Base-by-base conservation (phyloP, 2,888 invertebrate species). In the Plebejus anna region DNA sequence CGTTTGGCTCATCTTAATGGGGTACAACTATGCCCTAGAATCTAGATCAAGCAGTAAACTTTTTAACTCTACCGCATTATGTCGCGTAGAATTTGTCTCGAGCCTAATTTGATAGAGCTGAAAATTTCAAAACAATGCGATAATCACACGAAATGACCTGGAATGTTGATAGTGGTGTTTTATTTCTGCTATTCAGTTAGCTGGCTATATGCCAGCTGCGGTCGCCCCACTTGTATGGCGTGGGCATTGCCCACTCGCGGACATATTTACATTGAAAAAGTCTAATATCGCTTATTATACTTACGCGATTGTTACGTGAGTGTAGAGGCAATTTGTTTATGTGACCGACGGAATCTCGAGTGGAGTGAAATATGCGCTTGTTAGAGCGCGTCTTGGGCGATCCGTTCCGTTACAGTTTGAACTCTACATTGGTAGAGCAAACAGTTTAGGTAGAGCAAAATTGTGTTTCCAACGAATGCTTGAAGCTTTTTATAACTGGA, bases 161-260 rank as follows among this genome's bases (percentile, higher is more conserved):
- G 92, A 91, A 93, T 92, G 90, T 90, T 91, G 90, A 91, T 91
- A 91, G 91, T 90, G 88, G 88, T 88, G 91, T 92, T 83, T 83
- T 92, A 92, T 92, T 92, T 91, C 89, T 91, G 91, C 89, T 90
- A 88, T 90, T 89, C 86, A 86, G 87, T 84, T 85, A 87, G 85
- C 87, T 92, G 93, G 93, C 92, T 86, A 81, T 81, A 76, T 80
- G 92, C 93, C 92, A 92, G 89, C 83, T 84, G 88, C 85, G 88
- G 89, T 87, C 86, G 86, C 85, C 84, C 86, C 86, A 86, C 84
- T 87, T 85, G 82, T 84, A 82, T 82, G 84, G 86, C 88, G 89
- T 90, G 88, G 88, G 87, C 87, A 87, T 80, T 85, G 87, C 88
- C 88, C 89, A 90, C 86, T 86, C 87, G 77, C 80, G 77, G 76